Base-by-base conservation (phyloP, 2,113 vertebrate species). In the Callochromis pleurospilus region DNA sequence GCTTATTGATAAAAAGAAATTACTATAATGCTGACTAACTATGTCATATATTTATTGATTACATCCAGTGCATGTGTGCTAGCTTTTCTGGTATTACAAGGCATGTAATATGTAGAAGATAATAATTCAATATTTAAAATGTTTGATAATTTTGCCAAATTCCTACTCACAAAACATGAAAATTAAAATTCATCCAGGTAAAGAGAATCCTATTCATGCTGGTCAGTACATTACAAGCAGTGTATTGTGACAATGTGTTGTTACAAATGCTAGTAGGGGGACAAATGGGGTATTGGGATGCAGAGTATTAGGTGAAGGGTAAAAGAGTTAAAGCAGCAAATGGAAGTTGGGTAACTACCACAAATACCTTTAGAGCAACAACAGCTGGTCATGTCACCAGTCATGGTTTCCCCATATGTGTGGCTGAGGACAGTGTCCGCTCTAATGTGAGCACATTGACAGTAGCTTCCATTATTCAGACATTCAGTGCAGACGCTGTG, bases 381-480 rank as follows among this genome's bases (percentile, higher is more conserved):
- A 31, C 58, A 49, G 40, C 58, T 47, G 86, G 88, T 21, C 24
- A 10, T 49, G 65, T 75, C 80, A 80, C 90, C 81, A 86, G 68
- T 77, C 65, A 77, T 29, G 8, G 38, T 80, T 85, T 87, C 26
- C 58, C 51, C 13, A 19, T 12, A 5, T 45, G 42, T 29, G 60
- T 13, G n/a, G n/a, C 82, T 60, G 79, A 75, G 60, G 26, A 84
- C 38, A 80, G 54, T 60, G 70, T 60, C 36, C 4, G 2, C 75
- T 58, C 47, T 80, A 54, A 51, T 80, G 40, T 33, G 45, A 77
- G 45, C 73, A 26, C 82, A 77, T 1, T 26, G 33, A 75, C 80
- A 70, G 53, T 29, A 17, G 42, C 79, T 47, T 89, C 47, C 36
- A 84, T 89, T 81, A 91, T 90, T 88, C 38, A 88, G 77, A 15